These are phyloP conservation scores for Protonibea diacanthus DNA, from an alignment of 2,797 vertebrate species.

Conservation along the genomic window DNA sequence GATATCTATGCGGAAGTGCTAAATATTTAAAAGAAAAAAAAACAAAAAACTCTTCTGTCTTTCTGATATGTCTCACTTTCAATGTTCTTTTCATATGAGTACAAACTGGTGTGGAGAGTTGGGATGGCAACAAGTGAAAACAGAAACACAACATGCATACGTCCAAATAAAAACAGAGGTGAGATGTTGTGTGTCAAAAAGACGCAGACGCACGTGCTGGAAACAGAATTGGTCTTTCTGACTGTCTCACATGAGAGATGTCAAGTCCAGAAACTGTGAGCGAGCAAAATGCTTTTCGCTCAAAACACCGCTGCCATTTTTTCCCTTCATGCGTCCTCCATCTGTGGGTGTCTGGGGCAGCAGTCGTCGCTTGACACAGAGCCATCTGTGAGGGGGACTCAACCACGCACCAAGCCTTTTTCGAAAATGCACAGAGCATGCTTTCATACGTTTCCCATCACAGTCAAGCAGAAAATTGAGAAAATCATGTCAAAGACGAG, in stretches of 20 bases:
- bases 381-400: constrained; percentile 69
- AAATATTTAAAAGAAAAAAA: too few relatives aligned
- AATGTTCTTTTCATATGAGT: constrained; percentile 19
- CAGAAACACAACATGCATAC: constrained; percentile 37
- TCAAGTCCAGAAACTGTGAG: constrained; percentile 7
- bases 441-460: constrained; percentile 73
- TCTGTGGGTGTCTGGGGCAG: constrained; percentile 59
- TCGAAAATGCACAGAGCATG: constrained; percentile 66
- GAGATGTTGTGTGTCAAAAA: constrained; percentile 36
- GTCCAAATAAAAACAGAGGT: constrained; percentile 22
- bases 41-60: constrained; percentile 11
- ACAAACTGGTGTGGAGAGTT: constrained; percentile 18
- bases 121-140: constrained; percentile 38
- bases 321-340: constrained; percentile 56
- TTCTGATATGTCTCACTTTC: background rate
- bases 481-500: constrained; percentile 71
- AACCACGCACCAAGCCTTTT: constrained; percentile 49
- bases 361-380: constrained; percentile 58
- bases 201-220: constrained; percentile 24
- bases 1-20: constrained; percentile 9
- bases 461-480: constrained; percentile 73
- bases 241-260: constrained; percentile 33
- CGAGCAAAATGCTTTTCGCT: constrained; percentile 10
- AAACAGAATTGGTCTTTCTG: constrained; percentile 19
- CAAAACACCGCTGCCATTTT: constrained; percentile 56